phyloP scores from a whole-genome alignment of 2,113 vertebrate genomes.

The Toxostoma redivivum region DNA sequence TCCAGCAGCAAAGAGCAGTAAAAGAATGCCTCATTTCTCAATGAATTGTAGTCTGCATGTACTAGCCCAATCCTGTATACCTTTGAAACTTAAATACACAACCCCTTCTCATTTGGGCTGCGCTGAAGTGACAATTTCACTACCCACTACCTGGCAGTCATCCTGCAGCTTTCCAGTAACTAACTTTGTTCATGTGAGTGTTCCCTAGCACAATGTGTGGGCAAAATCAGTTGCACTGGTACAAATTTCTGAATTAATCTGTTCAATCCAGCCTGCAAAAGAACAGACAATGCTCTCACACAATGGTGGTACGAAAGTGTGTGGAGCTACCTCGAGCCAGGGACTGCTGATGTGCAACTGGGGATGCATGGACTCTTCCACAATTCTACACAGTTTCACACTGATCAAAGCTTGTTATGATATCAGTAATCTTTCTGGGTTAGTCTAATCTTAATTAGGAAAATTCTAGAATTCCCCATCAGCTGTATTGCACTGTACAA shows the following conservation, averaged over 20 bases:
- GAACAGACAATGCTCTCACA: not conserved
- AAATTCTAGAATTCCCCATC: not conserved
- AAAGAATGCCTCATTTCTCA: not conserved
- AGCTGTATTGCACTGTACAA: not conserved
- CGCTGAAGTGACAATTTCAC: not conserved
- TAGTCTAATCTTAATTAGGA: not conserved
- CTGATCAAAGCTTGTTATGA: not conserved
- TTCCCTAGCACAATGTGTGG: not conserved
- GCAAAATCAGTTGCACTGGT: not conserved
- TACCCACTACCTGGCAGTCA: not conserved
- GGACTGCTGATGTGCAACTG: not conserved
- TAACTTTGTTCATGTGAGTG: not conserved
- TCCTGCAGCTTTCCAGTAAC: not conserved
- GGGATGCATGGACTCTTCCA: not conserved
- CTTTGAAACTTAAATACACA: not conserved
- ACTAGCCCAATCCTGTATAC: not conserved
- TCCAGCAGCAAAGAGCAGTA: not conserved
- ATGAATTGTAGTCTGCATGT: not conserved
- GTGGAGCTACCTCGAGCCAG: not conserved
- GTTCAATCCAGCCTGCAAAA: not conserved
- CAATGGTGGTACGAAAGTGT: not conserved
- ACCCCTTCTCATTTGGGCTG: rapidly evolving
- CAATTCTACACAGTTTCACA: not conserved
- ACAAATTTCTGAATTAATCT: not conserved
- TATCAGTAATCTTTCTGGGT: not conserved